Percentiles rank a stretch among this genome's conserved stretches.
Conservation (phyloP, 2,888 invertebrate species). For the Hirtodrosophila histrioides region DNA sequence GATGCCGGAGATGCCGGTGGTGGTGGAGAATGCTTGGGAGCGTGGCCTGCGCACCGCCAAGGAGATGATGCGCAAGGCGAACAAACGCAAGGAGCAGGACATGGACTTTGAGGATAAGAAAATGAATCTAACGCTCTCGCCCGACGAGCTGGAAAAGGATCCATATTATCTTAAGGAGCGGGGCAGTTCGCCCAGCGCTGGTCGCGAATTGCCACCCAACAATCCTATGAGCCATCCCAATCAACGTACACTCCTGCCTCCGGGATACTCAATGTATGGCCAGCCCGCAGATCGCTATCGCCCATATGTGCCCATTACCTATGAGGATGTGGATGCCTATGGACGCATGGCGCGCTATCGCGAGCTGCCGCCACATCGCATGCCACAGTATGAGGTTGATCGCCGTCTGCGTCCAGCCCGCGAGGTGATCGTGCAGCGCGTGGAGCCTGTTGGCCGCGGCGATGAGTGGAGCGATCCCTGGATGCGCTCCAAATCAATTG, state of each 20-base stretch:
- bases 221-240: conserved; percentile 48
- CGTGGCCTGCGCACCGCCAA: conserved; percentile 97
- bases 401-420: conserved; percentile 88
- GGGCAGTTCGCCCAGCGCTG: conserved; percentile 43
- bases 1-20: conserved; percentile 76
- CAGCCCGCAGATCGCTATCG: conserved; percentile 82
- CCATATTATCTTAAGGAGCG: conserved; percentile 90
- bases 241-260: conserved; percentile 53
- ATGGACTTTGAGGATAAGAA: conserved; percentile 98
- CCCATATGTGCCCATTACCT: conserved; percentile 66
- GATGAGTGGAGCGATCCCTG: conserved; percentile 99
- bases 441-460: conserved; percentile 86
- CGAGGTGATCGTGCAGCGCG: conserved; percentile 91
- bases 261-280: conserved; percentile 78
- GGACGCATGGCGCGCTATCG: conserved; percentile 85
- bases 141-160: conserved; percentile 91
- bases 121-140: conserved; percentile 91
- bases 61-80: conserved; percentile 96
- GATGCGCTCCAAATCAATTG: conserved; percentile 91
- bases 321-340: conserved; percentile 84
- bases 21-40: conserved; percentile 98
- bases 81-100: conserved; percentile 96
- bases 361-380: conserved; percentile 86
- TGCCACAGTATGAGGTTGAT: conserved; percentile 86
- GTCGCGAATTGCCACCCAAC: conserved; percentile 74